These are phyloP conservation scores for Nudaria mundana DNA, from an alignment of 2,888 invertebrate genomes.

Conservation along the genomic window DNA sequence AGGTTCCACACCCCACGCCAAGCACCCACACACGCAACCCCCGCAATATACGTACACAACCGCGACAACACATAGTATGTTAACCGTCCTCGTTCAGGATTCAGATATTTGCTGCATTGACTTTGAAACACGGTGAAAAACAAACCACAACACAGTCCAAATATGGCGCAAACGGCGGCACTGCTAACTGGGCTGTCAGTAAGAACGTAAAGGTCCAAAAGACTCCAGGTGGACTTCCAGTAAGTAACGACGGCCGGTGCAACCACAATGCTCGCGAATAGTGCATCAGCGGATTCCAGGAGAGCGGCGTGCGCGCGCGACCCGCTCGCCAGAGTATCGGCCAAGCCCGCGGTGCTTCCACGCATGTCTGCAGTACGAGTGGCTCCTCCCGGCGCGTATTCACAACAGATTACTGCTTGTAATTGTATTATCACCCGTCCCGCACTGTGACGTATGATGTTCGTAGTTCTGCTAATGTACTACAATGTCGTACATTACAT, in stretches of 20 bases:
- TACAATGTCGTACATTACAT: background rate
- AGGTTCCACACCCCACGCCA: constrained; percentile 93
- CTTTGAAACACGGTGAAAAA: constrained; percentile 86
- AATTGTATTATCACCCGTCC: constrained; percentile 75
- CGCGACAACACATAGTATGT: constrained; percentile 87
- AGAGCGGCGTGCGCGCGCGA: constrained; percentile 74
- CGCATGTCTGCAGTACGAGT: constrained; percentile 79
- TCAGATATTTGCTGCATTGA: constrained; percentile 73
- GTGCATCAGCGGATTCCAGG: constrained; percentile 85
- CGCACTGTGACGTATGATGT: constrained; percentile 47
- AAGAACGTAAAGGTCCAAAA: constrained; percentile 87
- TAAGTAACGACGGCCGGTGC: constrained; percentile 92
- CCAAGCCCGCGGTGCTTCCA: constrained; percentile 85
- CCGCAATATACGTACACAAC: constrained; percentile 87
- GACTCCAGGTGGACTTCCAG: constrained; percentile 93
- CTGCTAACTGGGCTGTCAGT: constrained; percentile 83
- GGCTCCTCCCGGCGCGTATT: constrained; percentile 44
- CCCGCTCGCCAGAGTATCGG: constrained; percentile 81
- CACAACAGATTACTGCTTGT: constrained; percentile 55
- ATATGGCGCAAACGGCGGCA: constrained; percentile 84
- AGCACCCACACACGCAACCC: constrained; percentile 91
- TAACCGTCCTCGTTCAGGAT: constrained; percentile 85
- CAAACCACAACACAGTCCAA: constrained; percentile 87
- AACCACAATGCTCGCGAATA: constrained; percentile 86
- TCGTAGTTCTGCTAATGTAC: constrained; percentile 10